These are phyloP conservation scores for Epinotia ramella DNA, from an alignment of 2,888 invertebrate species.

Conservation along the genomic window DNA sequence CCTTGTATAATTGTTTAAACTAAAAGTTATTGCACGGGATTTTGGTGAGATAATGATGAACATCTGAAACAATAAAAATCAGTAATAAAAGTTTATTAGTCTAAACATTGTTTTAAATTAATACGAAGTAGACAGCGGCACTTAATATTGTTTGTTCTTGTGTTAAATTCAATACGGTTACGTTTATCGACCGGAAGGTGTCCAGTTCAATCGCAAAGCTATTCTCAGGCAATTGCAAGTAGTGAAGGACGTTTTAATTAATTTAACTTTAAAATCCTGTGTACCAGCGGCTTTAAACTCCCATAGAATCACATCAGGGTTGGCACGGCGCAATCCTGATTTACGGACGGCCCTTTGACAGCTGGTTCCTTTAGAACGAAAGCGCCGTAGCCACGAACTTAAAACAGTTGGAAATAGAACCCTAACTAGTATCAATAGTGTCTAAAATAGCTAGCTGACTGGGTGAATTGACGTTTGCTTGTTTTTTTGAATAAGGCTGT, in stretches of 20 bases:
- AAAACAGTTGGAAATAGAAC: neutral
- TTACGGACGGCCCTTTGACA: conserved; percentile 48
- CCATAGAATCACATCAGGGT: conserved; percentile 28
- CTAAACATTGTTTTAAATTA: neutral
- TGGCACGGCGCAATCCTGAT: conserved; percentile 47
- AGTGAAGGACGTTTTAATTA: conserved; percentile 1
- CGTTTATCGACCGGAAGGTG: neutral
- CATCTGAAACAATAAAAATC: too few relatives aligned
- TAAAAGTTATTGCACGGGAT: too few relatives aligned
- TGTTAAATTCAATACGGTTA: neutral
- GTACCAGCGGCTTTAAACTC: conserved; percentile 23
- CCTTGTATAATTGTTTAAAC: too few relatives aligned
- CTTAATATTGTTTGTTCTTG: neutral
- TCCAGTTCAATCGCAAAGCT: neutral
- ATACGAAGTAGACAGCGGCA: neutral
- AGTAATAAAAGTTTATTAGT: too few relatives aligned
- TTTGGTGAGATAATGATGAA: too few relatives aligned
- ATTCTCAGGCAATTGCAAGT: neutral
- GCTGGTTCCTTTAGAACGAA: neutral
- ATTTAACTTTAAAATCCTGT: conserved; percentile 27
- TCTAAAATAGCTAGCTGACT: neutral
- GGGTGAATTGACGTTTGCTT: neutral
- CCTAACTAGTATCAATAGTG: neutral
- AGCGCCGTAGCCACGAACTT: neutral
- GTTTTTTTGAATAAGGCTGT: conserved; percentile 44